Base-by-base conservation (phyloP, 2,888 invertebrate species). In the Eutolmus rufibarbis region DNA sequence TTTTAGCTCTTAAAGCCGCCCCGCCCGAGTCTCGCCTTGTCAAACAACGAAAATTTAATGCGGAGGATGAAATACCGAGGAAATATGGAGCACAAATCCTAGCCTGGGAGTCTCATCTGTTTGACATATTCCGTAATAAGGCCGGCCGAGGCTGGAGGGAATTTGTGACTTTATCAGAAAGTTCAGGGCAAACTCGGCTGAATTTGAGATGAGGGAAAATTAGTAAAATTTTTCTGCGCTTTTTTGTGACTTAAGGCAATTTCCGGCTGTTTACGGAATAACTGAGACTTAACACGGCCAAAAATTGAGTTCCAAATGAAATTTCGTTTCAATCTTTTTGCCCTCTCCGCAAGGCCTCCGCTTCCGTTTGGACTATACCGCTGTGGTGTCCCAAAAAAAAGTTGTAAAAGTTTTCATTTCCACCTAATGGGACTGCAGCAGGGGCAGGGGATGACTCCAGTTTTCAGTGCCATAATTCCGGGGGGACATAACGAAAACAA, bases 71-170 rank as follows among this genome's bases (percentile, higher is more conserved):
- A 76, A 37, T 31, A 14, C 31, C 16, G 77, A 77, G 77, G 37
- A 77, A 40, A 77, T 77, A 77, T 77, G 77, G 51, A 77, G 37
- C 77, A 77, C 77, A 77, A 77, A 77, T 77, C 19, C 77, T 77
- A 77, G 77, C 77, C 40, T 51, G 51, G 37, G 37, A 77, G 77
- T 77, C 34, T 77, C 77, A 77, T 77, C 77, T 77, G 77, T 77
- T 77, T 77, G 77, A 77, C 77, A 34, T 77, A 77, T 77, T 77
- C 40, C 51, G 77, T 77, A 77, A 77, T 77, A 77, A 77, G 77
- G n/a, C 51, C 51, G 37, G 34, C 31, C 37, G 77, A 77, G 37
- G 77, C 77, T 34, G 77, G 77, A 77, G 77, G 77, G 77, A 77
- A 77, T 77, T 77, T 51, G 77, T 77, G 77, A 77, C 77, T 34